These are phyloP conservation scores for Cossypha heuglini DNA, from an alignment of 2,797 vertebrate genomes.

Conservation along the genomic window DNA sequence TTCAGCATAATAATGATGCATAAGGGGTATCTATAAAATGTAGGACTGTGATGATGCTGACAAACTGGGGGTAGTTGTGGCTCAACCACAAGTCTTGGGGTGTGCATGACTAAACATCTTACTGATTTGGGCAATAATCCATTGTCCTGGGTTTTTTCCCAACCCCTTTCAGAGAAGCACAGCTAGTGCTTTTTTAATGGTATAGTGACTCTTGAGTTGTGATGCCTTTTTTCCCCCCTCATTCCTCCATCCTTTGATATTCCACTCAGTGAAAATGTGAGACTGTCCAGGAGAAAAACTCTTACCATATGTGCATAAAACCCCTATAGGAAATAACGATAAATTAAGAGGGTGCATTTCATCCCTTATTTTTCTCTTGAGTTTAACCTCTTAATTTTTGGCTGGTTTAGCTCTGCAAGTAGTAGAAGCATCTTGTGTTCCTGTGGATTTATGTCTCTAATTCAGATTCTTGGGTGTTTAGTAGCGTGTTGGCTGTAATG, in stretches of 20 bases:
- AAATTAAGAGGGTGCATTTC: not conserved
- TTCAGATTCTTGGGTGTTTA: not conserved
- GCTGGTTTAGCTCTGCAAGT: not conserved
- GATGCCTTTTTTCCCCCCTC: not conserved
- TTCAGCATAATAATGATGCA: not conserved
- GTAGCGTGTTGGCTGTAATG: not conserved
- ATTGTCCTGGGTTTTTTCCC: fast-evolving
- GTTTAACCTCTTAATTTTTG: not conserved
- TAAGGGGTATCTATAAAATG: not conserved
- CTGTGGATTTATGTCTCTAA: not conserved
- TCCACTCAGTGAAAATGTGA: not conserved
- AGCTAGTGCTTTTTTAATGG: not conserved
- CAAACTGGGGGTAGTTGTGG: not conserved
- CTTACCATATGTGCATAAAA: not conserved
- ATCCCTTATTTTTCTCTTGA: not conserved
- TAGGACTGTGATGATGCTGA: not conserved
- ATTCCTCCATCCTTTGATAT: not conserved
- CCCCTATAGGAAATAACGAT: not conserved
- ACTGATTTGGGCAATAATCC: not conserved
- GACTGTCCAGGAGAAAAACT: not conserved
- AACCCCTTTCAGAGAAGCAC: not conserved
- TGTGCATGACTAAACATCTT: not conserved
- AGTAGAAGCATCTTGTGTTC: not conserved
- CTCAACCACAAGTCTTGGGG: not conserved
- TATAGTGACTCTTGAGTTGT: not conserved